Evolutionary conservation across 2,888 invertebrate species (phyloP), one percentile per base, ranked within the genome.

Genomic region (Tenthredo distinguenda): DNA sequence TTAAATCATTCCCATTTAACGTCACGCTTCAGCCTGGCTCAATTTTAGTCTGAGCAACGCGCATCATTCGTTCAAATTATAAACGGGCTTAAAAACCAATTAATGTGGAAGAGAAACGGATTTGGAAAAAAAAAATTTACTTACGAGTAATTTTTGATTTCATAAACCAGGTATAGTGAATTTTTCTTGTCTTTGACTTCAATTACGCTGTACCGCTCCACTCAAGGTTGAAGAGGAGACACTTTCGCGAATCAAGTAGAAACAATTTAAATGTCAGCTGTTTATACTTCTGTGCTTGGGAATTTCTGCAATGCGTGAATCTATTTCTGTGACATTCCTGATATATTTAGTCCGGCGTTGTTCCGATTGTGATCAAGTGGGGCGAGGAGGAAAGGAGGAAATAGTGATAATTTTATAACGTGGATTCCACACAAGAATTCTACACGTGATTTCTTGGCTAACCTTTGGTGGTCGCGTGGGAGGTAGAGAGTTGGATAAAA

Each of bases 271-370:
- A n/a, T 21, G 81, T 40, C 81, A 81, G 88, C 86, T 91, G 90
- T 91, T 91, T 90, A 90, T 87, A 87, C 89, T 89, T 87, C 84
- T 87, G n/a, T 81, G 9, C 12, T 26, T 10, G 84, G 87, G 90
- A 88, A 90, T 91, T 90, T 89, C 86, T 89, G 89, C 88, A 90
- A 89, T 89, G 87, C 88, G 81, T 87, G 85, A 86, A 77, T 87
- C 89, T 91, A 91, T 91, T 91, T 91, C 89, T 91, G 91, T 71
- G 87, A 88, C 87, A 89, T 90, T 90, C 87, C 86, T 87, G 86
- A 86, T 91, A 91, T 90, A 91, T 90, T 91, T 91, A 91, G 90
- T 86, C 81, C 71, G 84, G n/a, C 55, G 81, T 85, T 21, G 55
- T 85, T 68, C 37, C 71, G 71, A 81, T 85, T 81, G 81, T 47